These are phyloP conservation scores for Sminthurides aquaticus DNA, from an alignment of 2,888 invertebrate species.

Conservation along the genomic window DNA sequence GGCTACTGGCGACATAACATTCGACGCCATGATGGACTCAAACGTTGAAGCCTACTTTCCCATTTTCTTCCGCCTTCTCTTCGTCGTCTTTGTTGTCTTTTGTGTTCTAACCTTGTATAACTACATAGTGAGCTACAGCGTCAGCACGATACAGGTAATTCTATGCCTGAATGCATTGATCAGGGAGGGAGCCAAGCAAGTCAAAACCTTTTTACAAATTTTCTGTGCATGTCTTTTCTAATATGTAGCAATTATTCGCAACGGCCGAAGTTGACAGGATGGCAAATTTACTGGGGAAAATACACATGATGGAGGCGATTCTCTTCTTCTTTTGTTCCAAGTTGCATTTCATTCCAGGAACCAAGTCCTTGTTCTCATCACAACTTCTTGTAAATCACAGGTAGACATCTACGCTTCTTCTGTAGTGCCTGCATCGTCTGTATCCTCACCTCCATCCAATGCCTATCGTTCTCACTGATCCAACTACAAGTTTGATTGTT, in stretches of 20 bases:
- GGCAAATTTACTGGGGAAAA: background rate
- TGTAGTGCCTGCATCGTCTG: background rate
- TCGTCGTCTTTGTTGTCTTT: background rate
- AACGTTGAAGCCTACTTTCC: background rate
- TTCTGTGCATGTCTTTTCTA: background rate
- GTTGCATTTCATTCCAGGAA: too few relatives aligned
- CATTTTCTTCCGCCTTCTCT: background rate
- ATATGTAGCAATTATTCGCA: background rate
- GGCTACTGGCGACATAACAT: slow-evolving; percentile 1
- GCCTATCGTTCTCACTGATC: too few relatives aligned
- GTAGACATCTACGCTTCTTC: background rate
- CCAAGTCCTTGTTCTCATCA: background rate
- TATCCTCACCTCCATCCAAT: background rate
- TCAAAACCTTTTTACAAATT: background rate
- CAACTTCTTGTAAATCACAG: background rate
- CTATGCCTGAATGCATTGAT: background rate
- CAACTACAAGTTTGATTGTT: too few relatives aligned
- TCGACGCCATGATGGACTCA: background rate
- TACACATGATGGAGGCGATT: background rate
- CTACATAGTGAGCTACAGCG: slow-evolving; percentile 5
- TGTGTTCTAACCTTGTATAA: background rate
- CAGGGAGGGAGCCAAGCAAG: too few relatives aligned
- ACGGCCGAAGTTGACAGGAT: background rate
- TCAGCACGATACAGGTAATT: slow-evolving; percentile 3
- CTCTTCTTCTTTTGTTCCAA: too few relatives aligned